Evolutionary conservation across 2,888 invertebrate species (phyloP), one percentile per base, ranked within the genome.

Genomic region (Spodoptera exigua): DNA sequence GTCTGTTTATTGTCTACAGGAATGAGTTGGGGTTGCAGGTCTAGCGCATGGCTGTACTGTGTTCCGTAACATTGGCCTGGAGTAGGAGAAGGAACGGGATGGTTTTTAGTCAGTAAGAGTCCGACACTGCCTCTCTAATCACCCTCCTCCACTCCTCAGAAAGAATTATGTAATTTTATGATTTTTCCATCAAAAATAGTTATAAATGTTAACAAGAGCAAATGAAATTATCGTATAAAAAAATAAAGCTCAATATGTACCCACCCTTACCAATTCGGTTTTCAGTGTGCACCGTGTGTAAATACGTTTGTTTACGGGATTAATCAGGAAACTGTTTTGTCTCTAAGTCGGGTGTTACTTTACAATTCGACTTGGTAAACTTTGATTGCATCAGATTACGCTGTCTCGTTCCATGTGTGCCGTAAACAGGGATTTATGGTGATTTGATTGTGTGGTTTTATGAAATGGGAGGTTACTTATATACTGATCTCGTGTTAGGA

Each of bases 271-370:
- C 51, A 21, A 66, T 75, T 51, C 57, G 54, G 48, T 59, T 69
- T 60, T 54, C 68, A 73, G 63, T 61, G 70, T 73, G 75, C 75
- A 77, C 43, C 61, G 73, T 72, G 76, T 76, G 78, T 76, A 80
- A 80, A 80, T 76, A 83, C 69, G 71, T 68, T 71, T 80, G 80
- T 83, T 80, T 82, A 77, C 76, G 59, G 73, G 77, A 78, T 81
- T 81, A 81, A 78, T 79, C 76, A 70, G 72, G 70, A 61, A 60
- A 71, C 74, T 65, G 66, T 71, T 74, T 76, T 77, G 75, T 77
- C 65, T 72, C 66, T 68, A 62, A 68, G 75, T 55, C 73, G 64
- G 74, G 73, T 70, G 73, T 77, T 75, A 77, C 76, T 70, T 68
- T 75, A 67, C 76, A 65, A 66, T 73, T 66, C 74, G 75, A 68